Evolutionary conservation across 2,113 vertebrate genomes (phyloP).

Genomic region (Pipa parva): DNA sequence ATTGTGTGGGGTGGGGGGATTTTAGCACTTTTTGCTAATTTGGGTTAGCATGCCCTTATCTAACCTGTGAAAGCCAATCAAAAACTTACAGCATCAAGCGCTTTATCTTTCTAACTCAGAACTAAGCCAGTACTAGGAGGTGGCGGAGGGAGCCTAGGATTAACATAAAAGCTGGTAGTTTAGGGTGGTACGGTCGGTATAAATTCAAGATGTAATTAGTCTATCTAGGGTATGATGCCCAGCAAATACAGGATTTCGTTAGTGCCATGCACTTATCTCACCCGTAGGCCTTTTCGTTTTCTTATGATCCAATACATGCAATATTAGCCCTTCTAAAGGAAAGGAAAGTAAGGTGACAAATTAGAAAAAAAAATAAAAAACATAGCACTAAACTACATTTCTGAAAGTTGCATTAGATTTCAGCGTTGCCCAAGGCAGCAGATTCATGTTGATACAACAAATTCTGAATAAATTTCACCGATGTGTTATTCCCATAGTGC

Average conservation of each 20-base stretch:
- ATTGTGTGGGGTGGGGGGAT: too few relatives aligned
- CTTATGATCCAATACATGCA: not conserved
- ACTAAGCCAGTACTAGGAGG: not conserved
- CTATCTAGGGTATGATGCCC: not conserved
- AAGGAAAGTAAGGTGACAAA: not conserved
- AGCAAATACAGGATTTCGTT: not conserved
- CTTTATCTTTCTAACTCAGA: not conserved
- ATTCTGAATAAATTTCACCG: slow-evolving; percentile 44
- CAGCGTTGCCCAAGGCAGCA: slow-evolving; percentile 35
- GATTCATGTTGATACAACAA: slow-evolving; percentile 66
- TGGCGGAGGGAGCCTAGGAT: not conserved
- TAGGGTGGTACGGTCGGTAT: too few relatives aligned
- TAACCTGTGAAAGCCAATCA: not conserved
- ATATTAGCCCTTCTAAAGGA: slow-evolving; percentile 24
- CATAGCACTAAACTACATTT: not conserved
- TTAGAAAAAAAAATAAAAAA: not conserved
- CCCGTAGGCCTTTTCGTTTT: not conserved
- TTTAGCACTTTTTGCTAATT: not conserved
- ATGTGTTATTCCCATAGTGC: slow-evolving; percentile 45
- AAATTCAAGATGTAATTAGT: not conserved
- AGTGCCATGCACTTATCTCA: not conserved
- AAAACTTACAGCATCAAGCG: too few relatives aligned
- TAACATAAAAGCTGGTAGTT: too few relatives aligned
- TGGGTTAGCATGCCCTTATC: not conserved
- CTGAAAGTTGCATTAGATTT: slow-evolving; percentile 26